Conservation (phyloP, 2,797 vertebrate genomes). For the Sylvia borin region DNA sequence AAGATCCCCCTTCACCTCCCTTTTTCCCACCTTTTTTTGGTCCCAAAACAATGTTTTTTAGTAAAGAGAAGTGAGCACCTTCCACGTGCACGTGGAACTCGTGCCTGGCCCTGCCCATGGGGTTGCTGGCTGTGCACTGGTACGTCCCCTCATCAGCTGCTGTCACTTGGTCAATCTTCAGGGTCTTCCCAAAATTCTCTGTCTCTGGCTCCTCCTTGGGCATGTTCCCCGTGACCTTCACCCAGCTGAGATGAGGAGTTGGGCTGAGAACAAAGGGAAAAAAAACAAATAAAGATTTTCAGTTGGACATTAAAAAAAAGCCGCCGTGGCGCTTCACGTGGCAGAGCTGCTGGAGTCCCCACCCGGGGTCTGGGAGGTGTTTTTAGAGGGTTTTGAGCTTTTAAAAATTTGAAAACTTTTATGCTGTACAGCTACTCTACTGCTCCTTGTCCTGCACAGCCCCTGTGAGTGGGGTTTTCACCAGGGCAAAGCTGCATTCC, state of each 20-base stretch:
- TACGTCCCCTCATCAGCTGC: conserved; percentile 86
- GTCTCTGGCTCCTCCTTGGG: conserved; percentile 71
- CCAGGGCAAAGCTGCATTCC: neutral
- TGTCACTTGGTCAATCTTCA: conserved; percentile 84
- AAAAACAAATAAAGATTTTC: neutral
- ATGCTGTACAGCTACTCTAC: accelerated
- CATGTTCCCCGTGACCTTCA: conserved; percentile 78
- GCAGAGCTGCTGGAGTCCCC: neutral
- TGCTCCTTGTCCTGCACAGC: neutral
- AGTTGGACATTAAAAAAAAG: neutral
- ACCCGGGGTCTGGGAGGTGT: neutral
- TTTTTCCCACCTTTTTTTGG: neutral
- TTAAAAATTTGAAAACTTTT: neutral
- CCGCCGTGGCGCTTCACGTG: accelerated
- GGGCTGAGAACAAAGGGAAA: conserved; percentile 76
- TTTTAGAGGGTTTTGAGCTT: neutral
- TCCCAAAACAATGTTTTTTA: neutral
- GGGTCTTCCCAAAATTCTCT: conserved; percentile 84
- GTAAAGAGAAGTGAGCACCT: conserved; percentile 75
- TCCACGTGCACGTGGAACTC: conserved; percentile 87
- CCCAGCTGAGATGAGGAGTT: conserved; percentile 89
- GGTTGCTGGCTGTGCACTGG: conserved; percentile 87
- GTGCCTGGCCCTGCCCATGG: conserved; percentile 78
- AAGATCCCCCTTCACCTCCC: neutral
- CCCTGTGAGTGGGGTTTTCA: neutral